These are phyloP conservation scores for Eretmochelys imbricata DNA, from an alignment of 2,113 vertebrate genomes.

Conservation along the genomic window DNA sequence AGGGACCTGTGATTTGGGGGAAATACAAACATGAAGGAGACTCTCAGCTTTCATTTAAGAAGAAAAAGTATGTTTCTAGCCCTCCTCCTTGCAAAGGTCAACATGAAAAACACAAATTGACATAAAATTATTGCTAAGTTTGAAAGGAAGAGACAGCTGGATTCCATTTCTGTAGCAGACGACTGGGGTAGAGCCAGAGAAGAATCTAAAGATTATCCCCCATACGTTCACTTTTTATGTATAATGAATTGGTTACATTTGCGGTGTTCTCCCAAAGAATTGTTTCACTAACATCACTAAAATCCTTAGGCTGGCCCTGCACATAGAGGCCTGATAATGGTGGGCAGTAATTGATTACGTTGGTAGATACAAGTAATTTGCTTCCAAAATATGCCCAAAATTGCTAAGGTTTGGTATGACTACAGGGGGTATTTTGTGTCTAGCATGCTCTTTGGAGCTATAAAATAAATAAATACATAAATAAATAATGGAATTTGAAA, in stretches of 20 bases:
- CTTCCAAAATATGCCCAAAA: neutral
- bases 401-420: neutral
- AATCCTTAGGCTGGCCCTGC: neutral
- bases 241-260: neutral
- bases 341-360: neutral
- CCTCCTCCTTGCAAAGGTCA: accelerated
- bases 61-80: neutral
- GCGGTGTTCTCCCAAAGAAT: neutral
- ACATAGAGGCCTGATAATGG: too few relatives aligned
- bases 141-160: neutral
- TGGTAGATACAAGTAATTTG: neutral
- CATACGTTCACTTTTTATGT: neutral
- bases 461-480: neutral
- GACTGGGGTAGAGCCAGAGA: neutral
- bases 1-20: neutral
- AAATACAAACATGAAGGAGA: neutral
- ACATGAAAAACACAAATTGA: neutral
- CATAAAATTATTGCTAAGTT: neutral
- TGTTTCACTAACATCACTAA: neutral
- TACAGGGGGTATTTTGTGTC: neutral
- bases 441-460: neutral
- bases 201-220: neutral
- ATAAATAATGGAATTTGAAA: neutral
- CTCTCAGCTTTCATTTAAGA: neutral
- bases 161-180: neutral